A percentile compares a stretch with the other conserved stretches of the same genome.
Conservation (phyloP, 2,797 vertebrate species). For the Rhyacichthys aspro region DNA sequence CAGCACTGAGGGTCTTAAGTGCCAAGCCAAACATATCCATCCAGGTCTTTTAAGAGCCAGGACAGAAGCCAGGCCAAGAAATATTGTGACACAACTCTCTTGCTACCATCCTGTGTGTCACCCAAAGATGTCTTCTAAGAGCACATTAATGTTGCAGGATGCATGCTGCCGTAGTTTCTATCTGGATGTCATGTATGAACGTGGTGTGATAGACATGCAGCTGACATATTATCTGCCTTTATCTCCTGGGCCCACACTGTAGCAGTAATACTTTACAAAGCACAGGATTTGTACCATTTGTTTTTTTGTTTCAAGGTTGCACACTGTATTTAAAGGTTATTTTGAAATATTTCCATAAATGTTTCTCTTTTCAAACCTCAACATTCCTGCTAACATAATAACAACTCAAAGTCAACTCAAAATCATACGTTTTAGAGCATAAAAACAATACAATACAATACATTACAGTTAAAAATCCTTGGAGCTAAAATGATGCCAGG, state of each 20-base stretch:
- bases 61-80: slow-evolving; percentile 3
- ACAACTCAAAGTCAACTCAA: background rate
- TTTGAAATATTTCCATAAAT: slow-evolving; percentile 1
- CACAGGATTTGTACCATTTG: slow-evolving; percentile 31
- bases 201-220: slow-evolving; percentile 51
- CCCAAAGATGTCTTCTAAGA: background rate
- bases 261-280: slow-evolving; percentile 48
- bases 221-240: slow-evolving; percentile 55
- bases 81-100: background rate
- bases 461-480: too few relatives aligned
- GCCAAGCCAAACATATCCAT: slow-evolving; percentile 1
- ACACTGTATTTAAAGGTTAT: slow-evolving; percentile 5
- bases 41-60: slow-evolving; percentile 12
- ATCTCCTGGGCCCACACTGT: slow-evolving; percentile 49
- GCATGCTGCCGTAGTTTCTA: slow-evolving; percentile 5
- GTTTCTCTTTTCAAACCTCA: background rate
- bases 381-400: background rate
- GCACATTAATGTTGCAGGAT: slow-evolving; percentile 2
- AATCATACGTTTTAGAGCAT: too few relatives aligned
- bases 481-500: slow-evolving; percentile 36
- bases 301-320: background rate
- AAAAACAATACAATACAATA: too few relatives aligned
- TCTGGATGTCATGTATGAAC: slow-evolving; percentile 38
- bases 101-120: too few relatives aligned
- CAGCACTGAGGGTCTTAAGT: background rate